These are phyloP conservation scores for Philhelius pedissequus DNA, from an alignment of 2,888 invertebrate species.

Conservation along the genomic window DNA sequence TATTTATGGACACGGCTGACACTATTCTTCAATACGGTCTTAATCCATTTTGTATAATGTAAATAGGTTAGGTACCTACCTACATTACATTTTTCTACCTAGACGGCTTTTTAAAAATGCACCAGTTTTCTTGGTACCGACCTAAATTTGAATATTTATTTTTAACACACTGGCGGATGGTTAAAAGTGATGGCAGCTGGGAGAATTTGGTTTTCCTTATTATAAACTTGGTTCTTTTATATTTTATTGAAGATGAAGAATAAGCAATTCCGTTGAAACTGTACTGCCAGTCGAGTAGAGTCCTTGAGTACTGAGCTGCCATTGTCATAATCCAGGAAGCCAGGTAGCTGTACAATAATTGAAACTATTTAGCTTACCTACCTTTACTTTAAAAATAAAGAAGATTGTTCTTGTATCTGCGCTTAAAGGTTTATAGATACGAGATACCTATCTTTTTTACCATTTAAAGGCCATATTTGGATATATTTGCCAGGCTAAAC, in stretches of 20 bases:
- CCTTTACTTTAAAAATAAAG: too few relatives aligned
- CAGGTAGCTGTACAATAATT: too few relatives aligned
- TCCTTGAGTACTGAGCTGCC: background rate
- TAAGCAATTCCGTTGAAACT: background rate
- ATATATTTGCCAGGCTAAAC: too few relatives aligned
- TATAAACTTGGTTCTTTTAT: background rate
- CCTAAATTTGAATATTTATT: conserved; percentile 49
- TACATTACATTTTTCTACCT: background rate
- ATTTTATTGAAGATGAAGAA: background rate
- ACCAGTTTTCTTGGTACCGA: background rate
- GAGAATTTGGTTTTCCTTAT: background rate
- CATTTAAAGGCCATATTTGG: too few relatives aligned
- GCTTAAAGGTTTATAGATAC: too few relatives aligned
- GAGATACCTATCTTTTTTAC: too few relatives aligned
- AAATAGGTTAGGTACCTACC: background rate
- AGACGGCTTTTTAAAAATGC: background rate
- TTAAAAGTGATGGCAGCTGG: conserved; percentile 32
- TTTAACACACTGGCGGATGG: background rate
- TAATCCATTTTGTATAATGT: conserved; percentile 7
- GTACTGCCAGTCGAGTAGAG: background rate
- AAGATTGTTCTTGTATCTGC: too few relatives aligned
- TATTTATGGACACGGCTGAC: conserved; percentile 42
- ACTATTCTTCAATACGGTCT: conserved; percentile 9
- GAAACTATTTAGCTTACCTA: too few relatives aligned
- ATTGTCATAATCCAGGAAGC: background rate